Base-by-base conservation (phyloP, 1,140 invertebrate species). In the Brachystomella parvula region DNA sequence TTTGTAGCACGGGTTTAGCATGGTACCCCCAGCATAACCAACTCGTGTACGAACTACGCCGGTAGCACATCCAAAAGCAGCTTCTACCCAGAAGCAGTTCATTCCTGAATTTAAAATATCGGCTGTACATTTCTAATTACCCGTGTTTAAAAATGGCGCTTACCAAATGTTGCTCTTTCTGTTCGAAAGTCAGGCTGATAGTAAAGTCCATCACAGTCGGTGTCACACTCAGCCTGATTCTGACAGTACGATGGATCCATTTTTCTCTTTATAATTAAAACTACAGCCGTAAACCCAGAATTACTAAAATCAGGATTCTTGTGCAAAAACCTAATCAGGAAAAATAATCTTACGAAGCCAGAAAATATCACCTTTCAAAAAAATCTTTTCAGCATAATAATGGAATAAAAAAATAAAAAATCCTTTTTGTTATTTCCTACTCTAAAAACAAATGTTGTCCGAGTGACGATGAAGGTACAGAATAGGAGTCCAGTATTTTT, bases 11-110 rank as follows among this genome's bases (percentile, higher is more conserved):
- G 70, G 70, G 57, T 71, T 69, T 0, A 67, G 63, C 24, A 69
- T 61, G 3, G 72, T 73, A 29, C 70, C 69, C 2, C 67, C 67
- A 12, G 72, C 66, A 47, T 68, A 73, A 1, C 70, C 70, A 15
- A 71, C 71, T n/a, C 88, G 82, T n/a, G 94, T 97, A 32, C 88
- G 82, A 29, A 94, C 77, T 19, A 98, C 89, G 3, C 95, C 95
- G 1, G 79, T 80, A 33, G 86, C 86, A 47, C 85, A 88, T 1
- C 94, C 94, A 78, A 93, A 96, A 57, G 92, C 79, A 0, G 89
- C 88, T 76, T 97, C 94, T 24, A 89, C 89, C 94, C 94, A 97
- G 78, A 98, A 98, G 78, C 94, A 97, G 49, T 92, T 91, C 90
- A 97, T 92, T 3, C 49, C 49, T 44, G 39, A 9, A 44, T 12